These are phyloP conservation scores for Drosophila demipolita DNA, from an alignment of 2,888 invertebrate genomes.

Conservation along the genomic window DNA sequence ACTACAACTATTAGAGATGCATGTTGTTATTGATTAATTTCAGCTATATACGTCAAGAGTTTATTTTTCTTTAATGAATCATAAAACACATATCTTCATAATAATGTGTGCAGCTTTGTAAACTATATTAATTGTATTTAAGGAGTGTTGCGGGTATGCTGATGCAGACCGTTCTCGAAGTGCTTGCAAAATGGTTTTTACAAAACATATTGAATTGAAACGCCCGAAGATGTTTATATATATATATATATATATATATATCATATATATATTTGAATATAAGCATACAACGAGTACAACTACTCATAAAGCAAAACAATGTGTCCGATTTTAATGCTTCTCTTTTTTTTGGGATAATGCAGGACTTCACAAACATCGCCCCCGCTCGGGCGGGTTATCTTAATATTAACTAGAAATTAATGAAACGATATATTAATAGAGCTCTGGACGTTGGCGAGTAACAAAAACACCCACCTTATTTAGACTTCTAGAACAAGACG, in stretches of 20 bases:
- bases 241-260: conserved; percentile 1
- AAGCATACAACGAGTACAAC: background rate
- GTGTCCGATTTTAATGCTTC: conserved; percentile 4
- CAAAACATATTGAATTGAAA: conserved; percentile 6
- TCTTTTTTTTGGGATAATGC: background rate
- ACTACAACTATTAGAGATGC: background rate
- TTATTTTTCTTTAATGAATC: conserved; percentile 32
- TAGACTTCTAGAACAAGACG: conserved; percentile 28
- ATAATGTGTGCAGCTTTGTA: conserved; percentile 35
- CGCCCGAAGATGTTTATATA: conserved; percentile 15
- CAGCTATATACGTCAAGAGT: conserved; percentile 39
- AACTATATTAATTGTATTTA: conserved; percentile 32
- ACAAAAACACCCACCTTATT: conserved; percentile 37
- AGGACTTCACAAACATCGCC: conserved; percentile 18
- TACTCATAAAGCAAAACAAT: background rate
- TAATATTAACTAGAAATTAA: conserved; percentile 40
- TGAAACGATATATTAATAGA: background rate
- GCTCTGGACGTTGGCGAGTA: too few species aligned
- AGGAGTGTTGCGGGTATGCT: conserved; percentile 6
- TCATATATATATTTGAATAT: background rate
- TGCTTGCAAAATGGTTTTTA: conserved; percentile 1
- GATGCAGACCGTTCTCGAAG: conserved; percentile 12
- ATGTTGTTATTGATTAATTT: background rate
- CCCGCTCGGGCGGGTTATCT: conserved; percentile 18
- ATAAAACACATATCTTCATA: conserved; percentile 32